Evolutionary conservation across 2,888 invertebrate species (phyloP).

Genomic region (Tipula vernalis): DNA sequence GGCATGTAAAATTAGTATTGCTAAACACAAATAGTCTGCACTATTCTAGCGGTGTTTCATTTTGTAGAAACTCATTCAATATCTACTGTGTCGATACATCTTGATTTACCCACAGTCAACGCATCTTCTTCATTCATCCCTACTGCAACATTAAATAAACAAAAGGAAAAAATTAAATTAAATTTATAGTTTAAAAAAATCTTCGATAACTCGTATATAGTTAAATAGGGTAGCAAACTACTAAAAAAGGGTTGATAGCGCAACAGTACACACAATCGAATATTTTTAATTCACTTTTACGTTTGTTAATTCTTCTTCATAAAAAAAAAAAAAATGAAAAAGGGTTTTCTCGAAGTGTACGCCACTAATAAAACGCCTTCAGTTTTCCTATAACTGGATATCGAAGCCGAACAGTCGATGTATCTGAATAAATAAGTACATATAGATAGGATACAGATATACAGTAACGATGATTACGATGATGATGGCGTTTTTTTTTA

Average conservation of each 20-base stretch:
- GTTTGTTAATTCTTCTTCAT: neutral
- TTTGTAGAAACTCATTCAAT: no score
- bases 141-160: neutral
- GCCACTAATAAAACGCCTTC: neutral
- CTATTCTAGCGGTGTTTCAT: no score
- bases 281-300: neutral
- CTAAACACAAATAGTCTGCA: no score
- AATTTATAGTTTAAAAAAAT: neutral
- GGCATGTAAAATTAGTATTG: no score
- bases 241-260: neutral
- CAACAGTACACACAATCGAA: neutral
- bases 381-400: neutral
- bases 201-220: neutral
- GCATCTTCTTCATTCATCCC: neutral
- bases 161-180: neutral
- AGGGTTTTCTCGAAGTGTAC: neutral
- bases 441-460: neutral
- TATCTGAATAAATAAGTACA: neutral
- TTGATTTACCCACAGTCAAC: neutral
- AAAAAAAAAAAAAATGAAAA: neutral
- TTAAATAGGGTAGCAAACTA: neutral
- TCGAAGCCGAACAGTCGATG: neutral
- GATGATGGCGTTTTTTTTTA: neutral
- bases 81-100: neutral
- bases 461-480: neutral